Conservation (phyloP, 2,797 vertebrate species). For the Crenuchus spilurus region DNA sequence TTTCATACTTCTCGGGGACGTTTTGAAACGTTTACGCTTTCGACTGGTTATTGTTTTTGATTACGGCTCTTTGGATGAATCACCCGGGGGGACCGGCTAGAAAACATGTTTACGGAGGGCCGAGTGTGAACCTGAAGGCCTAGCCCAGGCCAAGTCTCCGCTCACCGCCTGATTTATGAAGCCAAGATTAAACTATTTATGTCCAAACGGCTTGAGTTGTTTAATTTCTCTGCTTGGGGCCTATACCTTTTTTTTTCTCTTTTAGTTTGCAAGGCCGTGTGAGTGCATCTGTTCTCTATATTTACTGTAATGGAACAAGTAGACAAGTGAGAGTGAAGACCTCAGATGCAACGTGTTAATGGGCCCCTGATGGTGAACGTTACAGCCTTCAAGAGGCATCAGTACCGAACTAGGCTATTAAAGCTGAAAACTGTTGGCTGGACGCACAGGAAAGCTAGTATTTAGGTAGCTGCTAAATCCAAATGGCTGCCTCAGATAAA, state of each 20-base stretch:
- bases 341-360: conserved; percentile 15
- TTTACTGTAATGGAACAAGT: conserved; percentile 32
- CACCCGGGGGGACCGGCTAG: conserved; percentile 53
- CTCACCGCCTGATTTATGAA: conserved; percentile 71
- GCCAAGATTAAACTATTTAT: conserved; percentile 71
- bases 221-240: conserved; percentile 68
- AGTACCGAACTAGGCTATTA: conserved; percentile 10
- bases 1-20: conserved; percentile 91
- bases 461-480: conserved; percentile 2
- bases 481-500: background rate
- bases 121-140: conserved; percentile 71
- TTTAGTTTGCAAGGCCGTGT: conserved; percentile 13
- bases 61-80: conserved; percentile 87
- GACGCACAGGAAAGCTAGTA: background rate
- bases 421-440: background rate
- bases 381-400: background rate
- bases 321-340: conserved; percentile 9
- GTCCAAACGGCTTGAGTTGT: conserved; percentile 67
- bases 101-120: conserved; percentile 76
- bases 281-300: conserved; percentile 34
- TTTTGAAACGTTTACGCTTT: conserved; percentile 86
- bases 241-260: conserved; percentile 56
- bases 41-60: conserved; percentile 98
- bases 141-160: conserved; percentile 66
- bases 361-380: conserved; percentile 21